Evolutionary conservation across 2,888 invertebrate species (phyloP).

Genomic region (Dusona sp.): DNA sequence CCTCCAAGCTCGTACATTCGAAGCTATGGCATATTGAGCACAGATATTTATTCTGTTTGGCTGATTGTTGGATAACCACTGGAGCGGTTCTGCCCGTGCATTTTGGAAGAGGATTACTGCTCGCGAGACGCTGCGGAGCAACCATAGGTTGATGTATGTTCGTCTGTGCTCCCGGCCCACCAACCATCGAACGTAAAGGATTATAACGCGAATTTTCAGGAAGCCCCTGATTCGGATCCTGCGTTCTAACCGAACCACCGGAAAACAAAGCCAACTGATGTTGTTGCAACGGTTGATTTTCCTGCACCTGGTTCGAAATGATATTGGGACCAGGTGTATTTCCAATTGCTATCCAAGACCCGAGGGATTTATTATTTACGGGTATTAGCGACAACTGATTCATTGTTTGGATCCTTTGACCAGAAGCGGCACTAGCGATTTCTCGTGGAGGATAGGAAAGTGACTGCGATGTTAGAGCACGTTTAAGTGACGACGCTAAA

Average conservation of each 20-base stretch:
- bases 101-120: constrained; percentile 51
- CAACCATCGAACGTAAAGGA: constrained; percentile 43
- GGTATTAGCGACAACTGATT: not conserved
- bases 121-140: constrained; percentile 23
- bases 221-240: constrained; percentile 7
- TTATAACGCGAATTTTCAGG: constrained; percentile 37
- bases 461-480: not conserved
- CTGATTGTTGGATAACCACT: not conserved
- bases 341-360: constrained; percentile 16
- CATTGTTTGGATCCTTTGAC: not conserved
- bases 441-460: not conserved
- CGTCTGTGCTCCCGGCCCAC: constrained; percentile 12
- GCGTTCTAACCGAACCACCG: not conserved
- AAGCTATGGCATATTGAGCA: constrained; percentile 58
- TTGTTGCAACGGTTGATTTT: not conserved
- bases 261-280: not conserved
- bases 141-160: constrained; percentile 1
- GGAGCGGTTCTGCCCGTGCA: not conserved
- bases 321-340: not conserved
- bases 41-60: not conserved
- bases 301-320: not conserved
- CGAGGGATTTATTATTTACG: not conserved
- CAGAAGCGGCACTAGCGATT: not conserved
- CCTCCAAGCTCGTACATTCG: constrained; percentile 34
- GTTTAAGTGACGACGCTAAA: not conserved